Base-by-base conservation (phyloP, 2,113 vertebrate species). In the Solea solea region DNA sequence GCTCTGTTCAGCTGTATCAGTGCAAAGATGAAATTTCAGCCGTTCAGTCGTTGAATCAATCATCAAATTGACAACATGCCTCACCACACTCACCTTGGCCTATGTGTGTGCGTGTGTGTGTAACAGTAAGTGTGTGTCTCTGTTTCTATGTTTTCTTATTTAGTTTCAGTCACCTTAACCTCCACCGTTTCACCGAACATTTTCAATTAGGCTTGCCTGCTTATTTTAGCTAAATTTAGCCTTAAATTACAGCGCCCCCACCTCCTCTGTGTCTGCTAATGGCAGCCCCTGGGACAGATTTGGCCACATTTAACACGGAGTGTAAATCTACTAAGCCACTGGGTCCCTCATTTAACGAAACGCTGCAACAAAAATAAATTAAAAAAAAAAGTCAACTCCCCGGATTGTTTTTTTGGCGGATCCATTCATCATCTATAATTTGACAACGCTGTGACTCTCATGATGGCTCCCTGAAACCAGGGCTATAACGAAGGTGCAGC, bases 301-400 rank as follows among this genome's bases (percentile, higher is more conserved):
- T 76, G 80, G 67, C 61, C 48, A 52, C 46, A 46, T 89, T 88
- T 81, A 88, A 87, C 58, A 46, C 64, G 27, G 16, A 74, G 25
- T 72, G 78, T 92, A 90, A 91, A 90, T 89, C 85, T 60, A 15
- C 64, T 58, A 49, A 28, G 56, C 75, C 80, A 52, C 52, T 71
- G 8, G 65, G 63, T 75, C 55, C 46, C 57, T 68, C 59, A 71
- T 67, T 84, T 78, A 87, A 81, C 64, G 72, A 83, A 64, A 82
- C 68, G 53, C 69, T 27, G 21, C 15, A 14, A 12, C 45, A 48
- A 48, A 48, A 48, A 3, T 48, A 54, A 14, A 54, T 11, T 21
- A 1, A 21, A 54, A 54, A 8, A 56, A 75, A 86, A 72, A 34
- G 34, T 45, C 11, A 21, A 61, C 74, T 49, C 25, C 58, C 62